Conservation (phyloP, 2,113 vertebrate genomes). For the Caretta caretta region DNA sequence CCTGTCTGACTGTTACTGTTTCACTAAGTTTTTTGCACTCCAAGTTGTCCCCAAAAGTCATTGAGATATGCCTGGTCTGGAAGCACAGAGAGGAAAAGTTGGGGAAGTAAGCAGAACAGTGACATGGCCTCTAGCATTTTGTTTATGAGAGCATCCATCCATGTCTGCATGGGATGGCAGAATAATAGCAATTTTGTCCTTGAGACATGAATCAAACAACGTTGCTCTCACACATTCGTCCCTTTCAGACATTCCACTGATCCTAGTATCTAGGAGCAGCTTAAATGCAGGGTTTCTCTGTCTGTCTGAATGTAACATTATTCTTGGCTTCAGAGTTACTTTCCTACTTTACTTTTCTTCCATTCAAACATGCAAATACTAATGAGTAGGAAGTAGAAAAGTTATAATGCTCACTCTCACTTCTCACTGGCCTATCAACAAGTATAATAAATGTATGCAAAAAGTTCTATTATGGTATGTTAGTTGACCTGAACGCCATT, state of each 20-base stretch:
- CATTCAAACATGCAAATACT: not conserved
- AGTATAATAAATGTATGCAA: not conserved
- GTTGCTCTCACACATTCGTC: not conserved
- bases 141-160: conserved; percentile 32
- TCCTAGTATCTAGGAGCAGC: not conserved
- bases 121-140: not conserved
- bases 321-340: not conserved
- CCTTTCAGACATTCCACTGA: not conserved
- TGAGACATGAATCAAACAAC: not conserved
- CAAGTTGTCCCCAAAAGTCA: not conserved
- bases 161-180: not conserved
- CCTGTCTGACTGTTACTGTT: not conserved
- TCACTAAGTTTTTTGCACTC: not conserved
- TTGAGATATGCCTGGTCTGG: not conserved
- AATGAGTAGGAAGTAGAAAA: not conserved
- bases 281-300: not conserved
- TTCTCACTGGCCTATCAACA: not conserved
- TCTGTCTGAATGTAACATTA: not conserved
- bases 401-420: not conserved
- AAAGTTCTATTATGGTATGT: not conserved
- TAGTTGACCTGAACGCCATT: not conserved
- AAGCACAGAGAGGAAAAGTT: not conserved
- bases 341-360: not conserved
- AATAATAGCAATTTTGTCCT: conserved; percentile 26
- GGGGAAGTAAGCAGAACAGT: conserved; percentile 1